phyloP scores from a whole-genome alignment of 1,140 invertebrate genomes.

The Bombus waltoni region DNA sequence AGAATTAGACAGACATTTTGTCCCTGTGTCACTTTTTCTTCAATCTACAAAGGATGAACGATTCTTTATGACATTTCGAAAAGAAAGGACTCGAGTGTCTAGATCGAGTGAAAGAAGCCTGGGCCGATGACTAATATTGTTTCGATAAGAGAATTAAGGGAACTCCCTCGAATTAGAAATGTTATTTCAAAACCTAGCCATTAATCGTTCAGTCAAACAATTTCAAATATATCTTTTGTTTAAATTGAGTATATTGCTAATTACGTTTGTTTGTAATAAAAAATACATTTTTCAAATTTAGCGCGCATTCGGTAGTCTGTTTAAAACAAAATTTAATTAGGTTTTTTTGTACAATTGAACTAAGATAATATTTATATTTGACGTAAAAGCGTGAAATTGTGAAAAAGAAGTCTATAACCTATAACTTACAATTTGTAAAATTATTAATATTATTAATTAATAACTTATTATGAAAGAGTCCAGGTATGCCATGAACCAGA shows the following conservation, averaged over 20 bases:
- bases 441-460: no score
- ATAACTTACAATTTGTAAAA: background rate
- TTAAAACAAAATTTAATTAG: background rate
- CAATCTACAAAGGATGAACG: background rate
- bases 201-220: background rate
- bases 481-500: background rate
- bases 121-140: background rate
- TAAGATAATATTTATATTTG: background rate
- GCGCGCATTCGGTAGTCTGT: background rate
- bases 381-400: background rate
- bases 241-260: background rate
- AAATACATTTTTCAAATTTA: background rate
- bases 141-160: background rate
- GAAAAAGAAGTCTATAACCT: background rate
- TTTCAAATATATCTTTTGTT: background rate
- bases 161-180: background rate
- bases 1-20: background rate
- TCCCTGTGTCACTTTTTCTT: background rate
- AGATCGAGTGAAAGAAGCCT: background rate
- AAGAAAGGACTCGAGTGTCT: background rate
- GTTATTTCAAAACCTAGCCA: background rate
- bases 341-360: no score
- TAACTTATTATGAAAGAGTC: background rate
- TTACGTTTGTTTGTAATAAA: background rate
- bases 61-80: constrained; percentile 5